These are phyloP conservation scores for Lethocerus indicus DNA, from an alignment of 1,140 invertebrate genomes.

Conservation along the genomic window DNA sequence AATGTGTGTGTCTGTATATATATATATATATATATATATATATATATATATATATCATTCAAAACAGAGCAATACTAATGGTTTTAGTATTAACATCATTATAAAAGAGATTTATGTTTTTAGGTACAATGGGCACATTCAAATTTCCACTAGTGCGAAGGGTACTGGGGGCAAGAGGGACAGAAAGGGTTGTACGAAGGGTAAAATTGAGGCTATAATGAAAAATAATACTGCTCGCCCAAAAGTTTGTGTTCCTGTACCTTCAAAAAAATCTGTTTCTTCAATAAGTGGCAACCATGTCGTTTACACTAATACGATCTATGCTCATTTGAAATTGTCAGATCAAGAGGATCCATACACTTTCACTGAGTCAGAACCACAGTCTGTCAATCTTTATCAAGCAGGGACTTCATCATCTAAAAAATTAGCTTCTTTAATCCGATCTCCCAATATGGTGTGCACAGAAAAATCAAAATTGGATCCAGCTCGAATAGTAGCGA, in stretches of 20 bases:
- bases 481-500: not conserved
- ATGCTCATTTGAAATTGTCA: conserved; percentile 7
- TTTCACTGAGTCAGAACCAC: conserved; percentile 18
- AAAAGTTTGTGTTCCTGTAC: conserved; percentile 16
- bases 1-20: too few species aligned
- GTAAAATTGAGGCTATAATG: conserved; percentile 23
- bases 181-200: conserved; percentile 29
- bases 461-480: conserved; percentile 1
- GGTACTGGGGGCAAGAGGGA: conserved; percentile 28
- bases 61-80: too few species aligned
- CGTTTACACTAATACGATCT: conserved; percentile 18
- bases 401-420: conserved; percentile 3
- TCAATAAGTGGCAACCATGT: conserved; percentile 19
- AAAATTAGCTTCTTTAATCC: not conserved
- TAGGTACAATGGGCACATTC: conserved; percentile 37
- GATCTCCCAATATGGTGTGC: conserved; percentile 9
- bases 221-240: conserved; percentile 21
- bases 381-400: conserved; percentile 11
- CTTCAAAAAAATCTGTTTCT: conserved; percentile 5
- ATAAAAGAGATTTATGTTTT: conserved; percentile 16
- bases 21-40: too few species aligned
- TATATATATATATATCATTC: too few species aligned
- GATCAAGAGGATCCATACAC: conserved; percentile 19
- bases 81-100: too few species aligned
- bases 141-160: conserved; percentile 29